A percentile compares a stretch with the other conserved stretches of the same genome.
Conservation (phyloP, 2,797 vertebrate species). For the Coranthus polyacanthus region DNA sequence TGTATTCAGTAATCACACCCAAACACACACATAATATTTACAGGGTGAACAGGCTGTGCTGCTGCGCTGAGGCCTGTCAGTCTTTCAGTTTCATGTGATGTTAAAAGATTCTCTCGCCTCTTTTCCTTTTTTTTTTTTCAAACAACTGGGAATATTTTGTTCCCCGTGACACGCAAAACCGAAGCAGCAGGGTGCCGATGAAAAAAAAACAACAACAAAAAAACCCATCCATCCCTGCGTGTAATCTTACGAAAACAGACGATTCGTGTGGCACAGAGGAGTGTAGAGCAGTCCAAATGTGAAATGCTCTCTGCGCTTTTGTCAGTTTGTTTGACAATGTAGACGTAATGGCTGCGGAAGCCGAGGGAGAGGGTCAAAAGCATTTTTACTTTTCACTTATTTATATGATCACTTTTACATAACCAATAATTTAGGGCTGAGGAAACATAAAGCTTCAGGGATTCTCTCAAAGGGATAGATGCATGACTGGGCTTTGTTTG, state of each 20-base stretch:
- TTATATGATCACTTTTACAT: constrained; percentile 62
- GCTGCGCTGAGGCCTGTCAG: constrained; percentile 4
- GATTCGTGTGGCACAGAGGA: constrained; percentile 38
- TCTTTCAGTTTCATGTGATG: too few relatives aligned
- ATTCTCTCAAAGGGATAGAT: constrained; percentile 47
- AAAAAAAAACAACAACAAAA: constrained; percentile 28
- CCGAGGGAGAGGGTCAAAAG: constrained; percentile 28
- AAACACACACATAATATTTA: too few relatives aligned
- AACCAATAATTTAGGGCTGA: constrained; percentile 66
- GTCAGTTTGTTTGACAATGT: constrained; percentile 63
- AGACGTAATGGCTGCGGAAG: constrained; percentile 43
- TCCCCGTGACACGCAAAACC: constrained; percentile 31
- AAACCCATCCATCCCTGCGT: constrained; percentile 24
- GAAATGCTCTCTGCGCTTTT: constrained; percentile 31
- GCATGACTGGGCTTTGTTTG: constrained; percentile 64
- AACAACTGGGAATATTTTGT: constrained; percentile 11
- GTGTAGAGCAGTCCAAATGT: constrained; percentile 39
- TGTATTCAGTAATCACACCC: too few relatives aligned
- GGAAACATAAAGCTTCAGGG: constrained; percentile 63
- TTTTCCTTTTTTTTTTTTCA: constrained; percentile 8
- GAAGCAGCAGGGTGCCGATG: constrained; percentile 28
- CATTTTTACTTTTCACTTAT: constrained; percentile 52
- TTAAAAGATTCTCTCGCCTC: not conserved
- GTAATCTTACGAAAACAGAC: constrained; percentile 51
- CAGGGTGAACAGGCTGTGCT: not conserved